A percentile compares a stretch with the other conserved stretches of the same genome.
Conservation (phyloP, 2,888 invertebrate genomes). For the Timema cristinae region DNA sequence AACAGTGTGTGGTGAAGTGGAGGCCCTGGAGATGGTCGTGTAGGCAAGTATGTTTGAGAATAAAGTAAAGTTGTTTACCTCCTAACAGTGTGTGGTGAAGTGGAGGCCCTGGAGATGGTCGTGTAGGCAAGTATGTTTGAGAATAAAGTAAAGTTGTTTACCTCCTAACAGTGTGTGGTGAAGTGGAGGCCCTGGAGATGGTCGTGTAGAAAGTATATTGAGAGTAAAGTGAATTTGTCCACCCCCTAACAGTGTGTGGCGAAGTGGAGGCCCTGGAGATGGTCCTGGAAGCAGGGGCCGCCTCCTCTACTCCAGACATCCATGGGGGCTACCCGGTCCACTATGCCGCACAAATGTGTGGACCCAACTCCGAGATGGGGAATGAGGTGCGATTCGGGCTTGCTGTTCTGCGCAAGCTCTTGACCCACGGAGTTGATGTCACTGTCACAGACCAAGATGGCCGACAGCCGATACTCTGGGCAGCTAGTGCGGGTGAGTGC, state of each 20-base stretch:
- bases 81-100: background rate
- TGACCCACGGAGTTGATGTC: conserved; percentile 74
- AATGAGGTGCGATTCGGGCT: conserved; percentile 61
- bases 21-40: too few relatives aligned
- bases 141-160: too few relatives aligned
- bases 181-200: background rate
- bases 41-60: too few relatives aligned
- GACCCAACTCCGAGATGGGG: conserved; percentile 66
- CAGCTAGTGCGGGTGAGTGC: conserved; percentile 78
- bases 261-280: conserved; percentile 84
- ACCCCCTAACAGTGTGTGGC: conserved; percentile 71
- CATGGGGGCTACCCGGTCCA: conserved; percentile 95
- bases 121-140: too few relatives aligned
- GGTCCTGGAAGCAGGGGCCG: conserved; percentile 80
- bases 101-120: background rate
- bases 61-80: too few relatives aligned
- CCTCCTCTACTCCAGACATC: conserved; percentile 83
- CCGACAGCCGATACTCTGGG: conserved; percentile 93
- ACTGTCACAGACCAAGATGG: conserved; percentile 89
- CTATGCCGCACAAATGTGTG: conserved; percentile 97
- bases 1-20: too few relatives aligned
- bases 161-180: background rate
- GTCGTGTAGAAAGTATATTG: too few relatives aligned
- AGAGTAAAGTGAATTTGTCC: too few relatives aligned
- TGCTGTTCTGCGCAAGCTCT: conserved; percentile 72